Conservation (phyloP, 2,797 vertebrate genomes). For the Orientallactaga sibirica region DNA sequence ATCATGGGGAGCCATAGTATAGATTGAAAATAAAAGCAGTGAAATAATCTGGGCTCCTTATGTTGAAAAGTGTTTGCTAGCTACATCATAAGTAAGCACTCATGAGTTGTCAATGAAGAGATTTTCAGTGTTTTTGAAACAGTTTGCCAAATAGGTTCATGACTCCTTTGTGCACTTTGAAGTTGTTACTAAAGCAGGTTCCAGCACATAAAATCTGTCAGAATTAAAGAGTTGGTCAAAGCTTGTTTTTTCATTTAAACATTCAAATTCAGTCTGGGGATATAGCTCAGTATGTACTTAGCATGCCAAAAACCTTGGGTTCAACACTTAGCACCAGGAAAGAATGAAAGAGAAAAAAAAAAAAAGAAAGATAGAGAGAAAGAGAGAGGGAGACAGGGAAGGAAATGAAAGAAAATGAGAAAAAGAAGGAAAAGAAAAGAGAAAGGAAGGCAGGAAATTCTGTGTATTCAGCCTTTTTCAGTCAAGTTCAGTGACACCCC, state of each 20-base stretch:
- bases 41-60: neutral
- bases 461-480: neutral
- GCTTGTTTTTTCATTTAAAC: conserved; percentile 24
- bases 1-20: neutral
- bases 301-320: neutral
- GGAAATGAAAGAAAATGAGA: too few species aligned
- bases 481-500: neutral
- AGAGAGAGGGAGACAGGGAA: neutral
- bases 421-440: neutral
- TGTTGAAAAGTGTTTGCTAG: neutral
- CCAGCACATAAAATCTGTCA: neutral
- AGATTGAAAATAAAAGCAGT: neutral
- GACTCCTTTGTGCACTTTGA: neutral
- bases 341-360: neutral
- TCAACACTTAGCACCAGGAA: too few species aligned
- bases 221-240: conserved; percentile 8
- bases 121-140: conserved; percentile 8
- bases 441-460: neutral
- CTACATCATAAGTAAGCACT: neutral
- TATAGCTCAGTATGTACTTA: neutral
- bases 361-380: too few species aligned
- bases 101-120: neutral
- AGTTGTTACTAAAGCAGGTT: neutral
- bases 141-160: neutral
- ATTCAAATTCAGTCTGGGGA: neutral